A percentile compares a stretch with the other conserved stretches of the same genome.
Evolutionary conservation across 1,140 invertebrate species (phyloP).

Genomic region (Micrasema longulum): DNA sequence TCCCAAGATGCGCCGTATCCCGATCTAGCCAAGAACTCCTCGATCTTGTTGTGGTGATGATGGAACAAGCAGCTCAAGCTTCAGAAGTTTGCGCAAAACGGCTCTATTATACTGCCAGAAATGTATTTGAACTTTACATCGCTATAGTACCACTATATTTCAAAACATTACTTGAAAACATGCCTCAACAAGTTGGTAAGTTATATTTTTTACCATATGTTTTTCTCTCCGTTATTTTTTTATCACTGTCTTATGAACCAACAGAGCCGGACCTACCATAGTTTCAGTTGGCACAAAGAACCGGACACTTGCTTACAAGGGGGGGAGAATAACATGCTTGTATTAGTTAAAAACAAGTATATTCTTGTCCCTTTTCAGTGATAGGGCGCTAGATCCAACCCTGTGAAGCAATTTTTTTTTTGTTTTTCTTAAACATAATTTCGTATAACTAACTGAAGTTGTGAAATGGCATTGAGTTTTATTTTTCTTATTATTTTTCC

Average conservation of each 20-base stretch:
- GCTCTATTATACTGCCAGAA: slow-evolving; percentile 77
- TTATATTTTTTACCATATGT: slow-evolving; percentile 39
- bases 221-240: too few species aligned
- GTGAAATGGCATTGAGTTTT: not conserved
- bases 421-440: too few species aligned
- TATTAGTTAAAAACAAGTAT: too few species aligned
- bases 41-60: slow-evolving; percentile 76
- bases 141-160: slow-evolving; percentile 83
- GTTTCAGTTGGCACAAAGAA: too few species aligned
- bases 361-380: too few species aligned
- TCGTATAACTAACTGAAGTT: too few species aligned
- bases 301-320: too few species aligned
- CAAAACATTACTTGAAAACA: slow-evolving; percentile 79
- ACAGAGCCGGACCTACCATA: too few species aligned
- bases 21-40: slow-evolving; percentile 73
- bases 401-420: too few species aligned
- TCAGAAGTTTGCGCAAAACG: slow-evolving; percentile 71
- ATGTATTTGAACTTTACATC: slow-evolving; percentile 84
- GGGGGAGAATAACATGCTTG: too few species aligned
- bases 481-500: slow-evolving; percentile 9
- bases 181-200: slow-evolving; percentile 87
- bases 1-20: slow-evolving; percentile 66
- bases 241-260: too few species aligned
- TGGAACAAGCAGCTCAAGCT: slow-evolving; percentile 76
- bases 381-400: too few species aligned